phyloP scores from a whole-genome alignment of 1,140 invertebrate genomes.

The Archegozetes longisetosus region DNA sequence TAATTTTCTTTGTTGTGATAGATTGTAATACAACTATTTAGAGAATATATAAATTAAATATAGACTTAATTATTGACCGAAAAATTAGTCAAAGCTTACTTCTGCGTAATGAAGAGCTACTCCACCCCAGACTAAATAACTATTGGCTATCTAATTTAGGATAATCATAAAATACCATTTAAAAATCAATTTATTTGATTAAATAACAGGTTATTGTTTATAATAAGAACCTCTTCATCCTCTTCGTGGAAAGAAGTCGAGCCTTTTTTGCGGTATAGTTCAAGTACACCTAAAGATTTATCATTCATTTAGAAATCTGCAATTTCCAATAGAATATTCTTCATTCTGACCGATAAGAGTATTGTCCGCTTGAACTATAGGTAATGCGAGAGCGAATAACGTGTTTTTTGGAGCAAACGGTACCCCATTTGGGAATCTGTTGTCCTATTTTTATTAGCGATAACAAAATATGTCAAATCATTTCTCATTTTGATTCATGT shows the following conservation, averaged over 20 bases:
- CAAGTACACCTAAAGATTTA: constrained; percentile 33
- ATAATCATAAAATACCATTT: constrained; percentile 4
- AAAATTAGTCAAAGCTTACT: constrained; percentile 23
- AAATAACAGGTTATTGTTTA: neutral
- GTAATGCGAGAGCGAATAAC: neutral
- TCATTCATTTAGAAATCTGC: neutral
- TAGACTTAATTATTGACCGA: constrained; percentile 5
- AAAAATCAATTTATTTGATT: too few species aligned
- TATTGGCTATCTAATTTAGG: constrained; percentile 33
- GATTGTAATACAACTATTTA: constrained; percentile 37
- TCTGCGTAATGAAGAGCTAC: constrained; percentile 43
- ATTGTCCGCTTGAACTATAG: neutral
- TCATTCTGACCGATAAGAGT: neutral
- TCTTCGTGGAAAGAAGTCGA: constrained; percentile 39
- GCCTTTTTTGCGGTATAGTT: constrained; percentile 28
- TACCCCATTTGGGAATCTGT: neutral
- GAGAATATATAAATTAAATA: constrained; percentile 2
- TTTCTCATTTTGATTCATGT: neutral
- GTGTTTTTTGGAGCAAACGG: neutral
- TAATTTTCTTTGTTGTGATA: constrained; percentile 45
- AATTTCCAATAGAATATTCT: neutral
- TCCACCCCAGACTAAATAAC: constrained; percentile 45
- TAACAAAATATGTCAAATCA: neutral
- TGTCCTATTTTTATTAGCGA: neutral
- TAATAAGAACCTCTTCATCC: constrained; percentile 40